Percentiles rank a stretch among this genome's conserved stretches.
Conservation (phyloP, 2,888 invertebrate species). For the Tolmerus cingulatus region DNA sequence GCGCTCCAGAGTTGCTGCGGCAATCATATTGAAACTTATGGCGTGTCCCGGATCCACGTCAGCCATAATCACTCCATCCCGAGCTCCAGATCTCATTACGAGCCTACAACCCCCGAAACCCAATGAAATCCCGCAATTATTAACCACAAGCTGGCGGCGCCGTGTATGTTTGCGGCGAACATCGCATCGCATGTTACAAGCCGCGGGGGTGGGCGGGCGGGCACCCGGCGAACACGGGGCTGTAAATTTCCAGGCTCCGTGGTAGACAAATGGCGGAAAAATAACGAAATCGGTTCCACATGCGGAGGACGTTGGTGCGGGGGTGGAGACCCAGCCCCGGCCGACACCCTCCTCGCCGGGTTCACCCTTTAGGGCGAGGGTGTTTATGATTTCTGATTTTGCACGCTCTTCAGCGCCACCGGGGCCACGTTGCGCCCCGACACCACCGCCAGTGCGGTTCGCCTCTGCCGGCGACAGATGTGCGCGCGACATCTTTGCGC, state of each 20-base stretch:
- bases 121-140: slow-evolving; percentile 40
- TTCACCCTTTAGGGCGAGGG: slow-evolving; percentile 8
- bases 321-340: not conserved
- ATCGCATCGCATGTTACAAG: slow-evolving; percentile 37
- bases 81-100: slow-evolving; percentile 33
- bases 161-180: slow-evolving; percentile 31
- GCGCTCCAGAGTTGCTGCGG: not conserved
- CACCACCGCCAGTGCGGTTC: not conserved
- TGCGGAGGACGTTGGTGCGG: not conserved
- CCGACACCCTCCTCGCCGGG: not conserved
- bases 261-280: slow-evolving; percentile 38
- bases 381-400: slow-evolving; percentile 41
- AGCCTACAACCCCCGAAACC: slow-evolving; percentile 10
- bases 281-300: slow-evolving; percentile 24
- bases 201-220: not conserved
- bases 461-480: slow-evolving; percentile 14
- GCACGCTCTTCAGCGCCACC: slow-evolving; percentile 22
- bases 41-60: slow-evolving; percentile 17
- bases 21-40: slow-evolving; percentile 20
- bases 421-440: not conserved
- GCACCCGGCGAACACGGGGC: not conserved
- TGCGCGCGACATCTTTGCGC: slow-evolving; percentile 18
- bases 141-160: slow-evolving; percentile 39
- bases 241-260: slow-evolving; percentile 18
- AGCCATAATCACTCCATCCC: slow-evolving; percentile 36